Evolutionary conservation across 2,888 invertebrate species (phyloP).

Genomic region (Drosophila borborema): DNA sequence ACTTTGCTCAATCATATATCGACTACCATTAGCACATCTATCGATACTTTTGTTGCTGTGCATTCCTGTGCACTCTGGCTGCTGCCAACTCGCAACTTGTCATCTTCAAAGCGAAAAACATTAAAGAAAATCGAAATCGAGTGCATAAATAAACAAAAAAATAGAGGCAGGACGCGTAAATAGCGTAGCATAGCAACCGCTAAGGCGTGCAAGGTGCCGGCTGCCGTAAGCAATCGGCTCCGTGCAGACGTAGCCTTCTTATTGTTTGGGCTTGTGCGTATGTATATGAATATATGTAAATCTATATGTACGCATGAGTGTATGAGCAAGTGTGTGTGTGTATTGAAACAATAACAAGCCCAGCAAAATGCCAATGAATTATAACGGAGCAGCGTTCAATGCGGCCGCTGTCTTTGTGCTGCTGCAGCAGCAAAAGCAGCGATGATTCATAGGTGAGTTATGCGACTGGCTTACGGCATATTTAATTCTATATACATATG

Average conservation of each 20-base stretch:
- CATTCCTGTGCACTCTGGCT: slow-evolving; percentile 37
- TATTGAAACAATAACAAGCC: slow-evolving; percentile 72
- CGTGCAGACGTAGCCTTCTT: slow-evolving; percentile 21
- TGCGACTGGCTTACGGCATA: slow-evolving; percentile 42
- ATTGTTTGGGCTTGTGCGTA: slow-evolving; percentile 50
- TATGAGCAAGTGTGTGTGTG: slow-evolving; percentile 19
- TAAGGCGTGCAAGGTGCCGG: slow-evolving; percentile 47
- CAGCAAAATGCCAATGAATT: slow-evolving; percentile 66
- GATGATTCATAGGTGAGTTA: slow-evolving; percentile 73
- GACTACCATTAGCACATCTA: slow-evolving; percentile 1
- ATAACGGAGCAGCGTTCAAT: slow-evolving; percentile 63
- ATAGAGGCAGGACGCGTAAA: slow-evolving; percentile 9
- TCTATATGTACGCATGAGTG: slow-evolving; percentile 18
- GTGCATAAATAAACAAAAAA: slow-evolving; percentile 36
- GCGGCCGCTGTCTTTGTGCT: slow-evolving; percentile 62
- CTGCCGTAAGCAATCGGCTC: slow-evolving; percentile 35
- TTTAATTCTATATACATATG: slow-evolving; percentile 10
- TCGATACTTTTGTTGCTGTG: slow-evolving; percentile 29
- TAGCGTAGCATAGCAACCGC: slow-evolving; percentile 10
- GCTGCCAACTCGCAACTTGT: slow-evolving; percentile 50
- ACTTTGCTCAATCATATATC: slow-evolving; percentile 5
- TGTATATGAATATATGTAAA: slow-evolving; percentile 13
- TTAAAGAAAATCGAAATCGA: slow-evolving; percentile 60
- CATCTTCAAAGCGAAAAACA: slow-evolving; percentile 66
- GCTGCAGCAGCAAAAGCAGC: slow-evolving; percentile 55